Evolutionary conservation across 2,113 vertebrate genomes (phyloP).

Genomic region (Oxyruncus cristatus): DNA sequence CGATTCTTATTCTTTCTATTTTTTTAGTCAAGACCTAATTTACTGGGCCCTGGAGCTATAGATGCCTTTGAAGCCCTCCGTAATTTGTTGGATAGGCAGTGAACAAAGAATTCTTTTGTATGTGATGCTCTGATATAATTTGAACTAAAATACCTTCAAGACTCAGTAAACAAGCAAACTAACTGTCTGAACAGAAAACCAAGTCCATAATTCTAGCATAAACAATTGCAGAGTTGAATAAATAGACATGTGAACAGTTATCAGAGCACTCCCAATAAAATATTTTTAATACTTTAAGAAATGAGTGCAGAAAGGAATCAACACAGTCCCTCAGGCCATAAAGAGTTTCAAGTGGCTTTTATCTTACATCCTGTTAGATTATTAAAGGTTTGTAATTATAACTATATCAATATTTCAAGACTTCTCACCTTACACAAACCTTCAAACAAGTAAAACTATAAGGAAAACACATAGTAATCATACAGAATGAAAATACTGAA

Average conservation of each 20-base stretch:
- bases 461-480: background rate
- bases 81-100: background rate
- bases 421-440: background rate
- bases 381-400: constrained; percentile 48
- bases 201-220: constrained; percentile 40
- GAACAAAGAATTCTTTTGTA: constrained; percentile 41
- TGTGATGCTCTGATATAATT: background rate
- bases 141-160: constrained; percentile 39
- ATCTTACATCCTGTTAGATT: constrained; percentile 28
- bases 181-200: constrained; percentile 20
- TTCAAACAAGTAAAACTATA: background rate
- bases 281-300: constrained; percentile 49
- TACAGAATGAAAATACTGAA: constrained; percentile 14
- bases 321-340: constrained; percentile 19
- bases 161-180: background rate
- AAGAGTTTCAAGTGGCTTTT: constrained; percentile 39
- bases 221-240: constrained; percentile 38
- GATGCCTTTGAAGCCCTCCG: background rate
- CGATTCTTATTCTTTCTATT: constrained; percentile 21
- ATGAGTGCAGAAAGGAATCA: constrained; percentile 13
- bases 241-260: constrained; percentile 19
- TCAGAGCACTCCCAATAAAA: constrained; percentile 22
- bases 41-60: constrained; percentile 3
- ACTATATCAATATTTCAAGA: constrained; percentile 21
- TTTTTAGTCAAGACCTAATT: constrained; percentile 39